Evolutionary conservation across 2,113 vertebrate genomes (phyloP), one percentile per base, ranked within the genome.

Genomic region (Budorcas taxicolor): DNA sequence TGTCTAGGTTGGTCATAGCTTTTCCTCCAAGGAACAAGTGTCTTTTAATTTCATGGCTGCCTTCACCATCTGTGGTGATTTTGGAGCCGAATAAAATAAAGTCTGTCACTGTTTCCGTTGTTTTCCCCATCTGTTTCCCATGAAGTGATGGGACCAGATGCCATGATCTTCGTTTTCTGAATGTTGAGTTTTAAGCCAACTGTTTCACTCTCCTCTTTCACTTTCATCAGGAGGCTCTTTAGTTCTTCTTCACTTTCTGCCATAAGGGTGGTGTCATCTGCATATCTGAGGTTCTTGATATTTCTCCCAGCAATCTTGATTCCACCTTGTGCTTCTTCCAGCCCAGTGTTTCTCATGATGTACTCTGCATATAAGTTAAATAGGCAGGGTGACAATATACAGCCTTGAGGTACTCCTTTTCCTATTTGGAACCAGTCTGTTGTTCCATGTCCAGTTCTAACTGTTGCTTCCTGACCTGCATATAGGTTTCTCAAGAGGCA

Each of bases 371-470:
- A 3, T n/a, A 67, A 67, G 7, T 67, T 67, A 67, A 67, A 67
- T 67, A 67, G 19, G 62, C 2, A 67, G 16, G 7, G 62, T 67
- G 62, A 67, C 17, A 67, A 67, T n/a, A 62, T 62, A n/a, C 8
- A 67, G 7, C 16, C 62, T 67, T 67, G 16, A 67, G 0, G 1
- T 19, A 67, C 16, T 67, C 4, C 62, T 67, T 67, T 67, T 3
- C 62, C 0, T 0, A 17, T 64, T 64, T 64, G 62, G 33, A n/a
- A 19, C 33, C 62, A 67, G 62, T 67, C 2, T 0, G 16, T 67
- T 67, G 3, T n/a, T n/a, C 33, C 33, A n/a, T 67, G 62, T 67
- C 33, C 33, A 67, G 33, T 67, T 67, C 62, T n/a, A n/a, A n/a
- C 3, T 67, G 16, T 67, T 67, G 33, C 62, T 67, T 67, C 33